phyloP scores from a whole-genome alignment of 2,888 invertebrate species.

The Tanaodytes sp. region DNA sequence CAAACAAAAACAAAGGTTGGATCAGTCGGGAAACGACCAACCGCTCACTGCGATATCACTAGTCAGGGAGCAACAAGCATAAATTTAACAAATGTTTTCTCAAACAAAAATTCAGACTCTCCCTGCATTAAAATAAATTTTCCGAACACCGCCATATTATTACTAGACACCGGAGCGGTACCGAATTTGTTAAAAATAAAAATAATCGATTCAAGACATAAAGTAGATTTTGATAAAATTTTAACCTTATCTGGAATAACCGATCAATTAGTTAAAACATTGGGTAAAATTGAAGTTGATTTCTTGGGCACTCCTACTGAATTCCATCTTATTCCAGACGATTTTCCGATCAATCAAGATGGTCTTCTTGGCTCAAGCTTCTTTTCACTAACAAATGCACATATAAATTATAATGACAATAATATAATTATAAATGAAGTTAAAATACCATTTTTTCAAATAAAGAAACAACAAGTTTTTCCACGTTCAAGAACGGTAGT shows the following conservation, averaged over 20 bases:
- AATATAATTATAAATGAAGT: neutral
- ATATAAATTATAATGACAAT: slow-evolving; percentile 17
- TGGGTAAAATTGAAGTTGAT: slow-evolving; percentile 6
- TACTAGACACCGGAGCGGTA: slow-evolving; percentile 23
- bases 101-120: neutral
- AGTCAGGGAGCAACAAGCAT: neutral
- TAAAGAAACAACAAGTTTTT: neutral
- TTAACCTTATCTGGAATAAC: slow-evolving; percentile 14
- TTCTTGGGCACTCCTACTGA: neutral
- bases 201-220: neutral
- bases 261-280: neutral
- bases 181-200: slow-evolving; percentile 23
- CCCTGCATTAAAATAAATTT: slow-evolving; percentile 6
- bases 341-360: slow-evolving; percentile 14
- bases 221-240: neutral
- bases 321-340: slow-evolving; percentile 6
- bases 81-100: slow-evolving; percentile 2
- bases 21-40: slow-evolving; percentile 6
- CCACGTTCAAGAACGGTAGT: neutral
- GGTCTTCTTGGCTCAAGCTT: slow-evolving; percentile 13
- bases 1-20: neutral
- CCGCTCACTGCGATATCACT: slow-evolving; percentile 2
- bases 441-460: neutral
- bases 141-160: neutral
- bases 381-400: neutral